phyloP scores from a whole-genome alignment of 1,140 invertebrate genomes.

The Tribolium madens region DNA sequence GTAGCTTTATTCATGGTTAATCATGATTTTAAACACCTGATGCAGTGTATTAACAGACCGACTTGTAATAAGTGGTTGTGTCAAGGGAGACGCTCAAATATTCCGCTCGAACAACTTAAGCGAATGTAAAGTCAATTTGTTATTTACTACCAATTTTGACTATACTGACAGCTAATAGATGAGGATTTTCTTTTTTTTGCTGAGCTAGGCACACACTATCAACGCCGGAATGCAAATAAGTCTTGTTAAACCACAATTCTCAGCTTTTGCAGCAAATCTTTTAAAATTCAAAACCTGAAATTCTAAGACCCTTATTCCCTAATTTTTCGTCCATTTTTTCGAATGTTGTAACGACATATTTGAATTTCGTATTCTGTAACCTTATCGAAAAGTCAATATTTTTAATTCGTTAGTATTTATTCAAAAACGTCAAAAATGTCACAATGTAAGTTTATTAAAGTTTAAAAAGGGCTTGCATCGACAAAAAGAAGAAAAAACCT shows the following conservation, averaged over 20 bases:
- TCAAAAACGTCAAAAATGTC: too few relatives aligned
- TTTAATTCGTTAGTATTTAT: too few relatives aligned
- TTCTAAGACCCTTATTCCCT: too few relatives aligned
- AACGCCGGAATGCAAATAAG: not conserved
- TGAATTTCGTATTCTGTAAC: too few relatives aligned
- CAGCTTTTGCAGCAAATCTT: not conserved
- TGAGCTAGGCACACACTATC: not conserved
- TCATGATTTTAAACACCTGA: conserved; percentile 29
- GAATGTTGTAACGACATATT: too few relatives aligned
- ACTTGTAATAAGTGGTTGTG: conserved; percentile 4
- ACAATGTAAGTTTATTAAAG: too few relatives aligned
- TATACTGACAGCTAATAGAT: conserved; percentile 12
- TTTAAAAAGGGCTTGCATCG: too few relatives aligned
- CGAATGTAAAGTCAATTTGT: conserved; percentile 9
- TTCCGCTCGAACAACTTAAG: not conserved
- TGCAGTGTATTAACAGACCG: not conserved
- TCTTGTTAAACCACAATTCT: too few relatives aligned
- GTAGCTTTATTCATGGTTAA: conserved; percentile 24
- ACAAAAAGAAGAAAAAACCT: too few relatives aligned
- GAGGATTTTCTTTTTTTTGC: not conserved
- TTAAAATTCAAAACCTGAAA: not conserved
- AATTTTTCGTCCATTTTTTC: too few relatives aligned
- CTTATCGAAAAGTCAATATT: too few relatives aligned
- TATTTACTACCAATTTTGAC: conserved; percentile 15
- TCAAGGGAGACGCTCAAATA: conserved; percentile 18